Evolutionary conservation across 2,113 vertebrate species (phyloP), one percentile per base, ranked within the genome.

Genomic region (Scomber japonicus): DNA sequence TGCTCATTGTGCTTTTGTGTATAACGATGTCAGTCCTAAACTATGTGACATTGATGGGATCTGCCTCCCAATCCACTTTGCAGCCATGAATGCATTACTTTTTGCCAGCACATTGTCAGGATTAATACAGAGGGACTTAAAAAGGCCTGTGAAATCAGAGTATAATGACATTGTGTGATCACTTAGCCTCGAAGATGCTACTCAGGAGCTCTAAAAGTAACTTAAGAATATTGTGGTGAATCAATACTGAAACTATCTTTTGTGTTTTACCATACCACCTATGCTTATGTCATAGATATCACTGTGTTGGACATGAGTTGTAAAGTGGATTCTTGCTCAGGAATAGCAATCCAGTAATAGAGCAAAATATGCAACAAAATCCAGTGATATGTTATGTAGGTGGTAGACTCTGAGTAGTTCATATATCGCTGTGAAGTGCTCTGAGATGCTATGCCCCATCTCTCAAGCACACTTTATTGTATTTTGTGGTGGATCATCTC

Each of bases 241-340:
- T 96, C 95, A 96, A 96, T 96, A 96, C 85, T 92, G 19, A 85
- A 96, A 89, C 92, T 92, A 96, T 93, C 83, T 95, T 91, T 95
- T 89, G 90, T 94, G 92, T 95, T 94, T 92, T 90, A 81, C 92
- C 90, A 82, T 90, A 21, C 88, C 87, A 92, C 89, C 92, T 87
- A 91, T 87, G 88, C 91, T 94, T 94, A 86, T 76, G 88, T 95
- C 92, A 94, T 89, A 87, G 91, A 70, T 91, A 94, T 93, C 92
- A 75, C 15, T 75, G 89, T 87, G 82, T 80, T 86, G 89, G 72
- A 60, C 74, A 53, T 19, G 73, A 85, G 80, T 90, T 93, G 81
- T 83, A 91, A 89, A 90, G 91, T 45, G 21, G 75, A 91, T 86
- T 91, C 66, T 88, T 90, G 78, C 82, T 61, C 35, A 92, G 89